Conservation (phyloP, 2,113 vertebrate species). For the Campylorhamphus procurvoides region DNA sequence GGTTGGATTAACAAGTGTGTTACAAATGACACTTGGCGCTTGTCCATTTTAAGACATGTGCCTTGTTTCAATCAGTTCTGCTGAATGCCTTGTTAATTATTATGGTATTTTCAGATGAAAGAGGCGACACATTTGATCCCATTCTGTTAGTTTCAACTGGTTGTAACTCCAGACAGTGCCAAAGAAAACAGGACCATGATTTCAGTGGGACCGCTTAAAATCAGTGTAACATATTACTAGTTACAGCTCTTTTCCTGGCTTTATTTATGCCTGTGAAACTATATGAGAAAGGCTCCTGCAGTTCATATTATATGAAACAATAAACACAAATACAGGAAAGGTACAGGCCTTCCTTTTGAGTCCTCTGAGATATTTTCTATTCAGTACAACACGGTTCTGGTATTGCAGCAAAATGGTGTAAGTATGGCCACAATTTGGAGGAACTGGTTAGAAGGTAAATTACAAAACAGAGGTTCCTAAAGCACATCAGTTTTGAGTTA, state of each 20-base stretch:
- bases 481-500: neutral
- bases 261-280: neutral
- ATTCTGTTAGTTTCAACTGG: neutral
- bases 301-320: neutral
- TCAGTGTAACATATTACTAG: neutral
- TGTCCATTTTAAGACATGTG: slow-evolving; percentile 4
- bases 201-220: slow-evolving; percentile 16
- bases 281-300: neutral
- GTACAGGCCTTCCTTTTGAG: neutral
- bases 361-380: neutral
- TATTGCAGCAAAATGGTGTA: neutral
- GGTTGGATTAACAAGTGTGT: neutral
- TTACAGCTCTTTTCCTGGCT: neutral
- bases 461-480: neutral
- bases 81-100: slow-evolving; percentile 13
- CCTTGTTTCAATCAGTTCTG: slow-evolving; percentile 43
- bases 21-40: slow-evolving; percentile 1
- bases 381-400: neutral
- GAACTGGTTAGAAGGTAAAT: neutral
- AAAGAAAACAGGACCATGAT: slow-evolving; percentile 4
- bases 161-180: neutral
- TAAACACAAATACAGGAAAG: neutral
- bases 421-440: neutral
- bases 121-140: neutral
- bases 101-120: neutral